A percentile compares a stretch with the other conserved stretches of the same genome.
phyloP scores from a whole-genome alignment of 37 sponge, comb jelly and placozoan species.

The Ianthella basta region DNA sequence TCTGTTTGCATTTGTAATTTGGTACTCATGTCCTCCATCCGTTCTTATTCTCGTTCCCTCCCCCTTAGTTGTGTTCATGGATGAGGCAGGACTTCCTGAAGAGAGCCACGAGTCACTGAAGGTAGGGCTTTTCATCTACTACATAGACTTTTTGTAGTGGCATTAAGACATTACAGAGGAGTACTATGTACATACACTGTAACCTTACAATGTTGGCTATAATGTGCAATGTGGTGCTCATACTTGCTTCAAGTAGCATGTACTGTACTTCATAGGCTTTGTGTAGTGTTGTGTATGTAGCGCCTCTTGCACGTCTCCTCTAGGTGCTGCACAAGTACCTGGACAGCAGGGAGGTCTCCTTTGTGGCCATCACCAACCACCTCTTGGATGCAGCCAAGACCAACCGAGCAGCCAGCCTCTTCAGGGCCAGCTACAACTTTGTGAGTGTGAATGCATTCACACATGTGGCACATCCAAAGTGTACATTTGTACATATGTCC shows the following conservation, averaged over 20 bases:
- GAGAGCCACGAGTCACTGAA: slow-evolving; percentile 78
- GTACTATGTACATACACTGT: too few relatives aligned
- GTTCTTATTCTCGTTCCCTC: too few relatives aligned
- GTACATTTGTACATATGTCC: background rate
- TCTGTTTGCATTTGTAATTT: background rate
- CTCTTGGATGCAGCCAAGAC: slow-evolving; percentile 46
- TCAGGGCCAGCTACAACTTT: slow-evolving; percentile 16
- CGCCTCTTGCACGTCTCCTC: background rate
- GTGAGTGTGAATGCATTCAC: background rate
- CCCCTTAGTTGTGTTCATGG: slow-evolving; percentile 69
- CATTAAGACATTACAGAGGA: too few relatives aligned
- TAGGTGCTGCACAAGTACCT: slow-evolving; percentile 43
- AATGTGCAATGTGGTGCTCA: too few relatives aligned
- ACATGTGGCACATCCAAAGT: background rate
- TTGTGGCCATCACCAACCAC: slow-evolving; percentile 50
- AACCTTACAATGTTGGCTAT: too few relatives aligned
- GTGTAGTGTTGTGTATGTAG: too few relatives aligned
- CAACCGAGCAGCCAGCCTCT: slow-evolving; percentile 39
- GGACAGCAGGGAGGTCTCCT: slow-evolving; percentile 24
- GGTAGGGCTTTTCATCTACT: slow-evolving; percentile 18
- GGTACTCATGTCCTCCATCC: too few relatives aligned
- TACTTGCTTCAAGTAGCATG: too few relatives aligned
- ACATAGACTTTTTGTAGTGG: too few relatives aligned
- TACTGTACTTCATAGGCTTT: too few relatives aligned
- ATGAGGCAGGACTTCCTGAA: slow-evolving; percentile 80